phyloP scores from a whole-genome alignment of 2,888 invertebrate species.

The Hemaris fuciformis region DNA sequence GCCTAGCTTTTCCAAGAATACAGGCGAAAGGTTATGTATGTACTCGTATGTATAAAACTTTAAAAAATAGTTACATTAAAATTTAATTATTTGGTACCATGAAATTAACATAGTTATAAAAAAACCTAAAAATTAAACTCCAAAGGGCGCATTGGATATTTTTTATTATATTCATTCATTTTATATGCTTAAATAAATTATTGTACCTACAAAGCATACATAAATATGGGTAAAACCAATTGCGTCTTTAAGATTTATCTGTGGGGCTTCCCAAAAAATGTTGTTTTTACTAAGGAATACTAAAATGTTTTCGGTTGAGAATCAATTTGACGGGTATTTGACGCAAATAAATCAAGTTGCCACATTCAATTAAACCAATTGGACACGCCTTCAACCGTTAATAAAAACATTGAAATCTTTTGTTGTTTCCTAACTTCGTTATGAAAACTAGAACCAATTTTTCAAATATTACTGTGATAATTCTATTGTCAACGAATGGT shows the following conservation, averaged over 20 bases:
- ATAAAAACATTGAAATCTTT: not conserved
- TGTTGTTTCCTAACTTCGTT: not conserved
- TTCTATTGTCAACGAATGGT: not conserved
- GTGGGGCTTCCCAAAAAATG: not conserved
- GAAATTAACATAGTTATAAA: no score
- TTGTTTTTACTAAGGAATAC: not conserved
- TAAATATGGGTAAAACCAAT: not conserved
- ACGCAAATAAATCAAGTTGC: conserved; percentile 3
- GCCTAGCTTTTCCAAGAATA: no score
- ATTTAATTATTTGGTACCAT: no score
- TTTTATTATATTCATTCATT: no score
- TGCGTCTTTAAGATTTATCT: not conserved
- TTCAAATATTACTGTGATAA: not conserved
- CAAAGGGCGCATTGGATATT: no score
- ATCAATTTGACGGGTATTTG: not conserved
- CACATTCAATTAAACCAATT: not conserved
- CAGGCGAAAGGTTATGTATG: no score
- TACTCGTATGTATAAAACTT: no score
- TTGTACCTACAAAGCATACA: no score
- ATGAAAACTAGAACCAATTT: not conserved
- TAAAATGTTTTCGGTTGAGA: not conserved
- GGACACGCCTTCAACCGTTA: not conserved
- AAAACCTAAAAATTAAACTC: no score
- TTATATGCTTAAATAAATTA: no score
- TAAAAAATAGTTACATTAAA: no score